Evolutionary conservation across 2,797 vertebrate species (phyloP).

Genomic region (Serranus cabrilla): DNA sequence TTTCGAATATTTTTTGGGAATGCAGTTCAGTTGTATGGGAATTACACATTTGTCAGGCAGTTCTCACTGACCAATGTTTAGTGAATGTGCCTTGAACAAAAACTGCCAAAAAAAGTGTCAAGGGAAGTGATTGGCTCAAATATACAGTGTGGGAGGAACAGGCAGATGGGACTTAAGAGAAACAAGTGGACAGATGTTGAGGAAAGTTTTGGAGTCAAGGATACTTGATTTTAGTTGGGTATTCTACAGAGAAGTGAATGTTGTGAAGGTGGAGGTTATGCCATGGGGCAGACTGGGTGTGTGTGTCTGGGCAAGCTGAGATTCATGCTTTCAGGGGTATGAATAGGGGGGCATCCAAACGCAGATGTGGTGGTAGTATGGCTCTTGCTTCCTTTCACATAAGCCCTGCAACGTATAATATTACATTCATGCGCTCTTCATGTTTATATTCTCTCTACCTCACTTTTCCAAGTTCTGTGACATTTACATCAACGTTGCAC

Average conservation of each 20-base stretch:
- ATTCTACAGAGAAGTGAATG: neutral
- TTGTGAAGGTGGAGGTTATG: constrained; percentile 28
- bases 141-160: neutral
- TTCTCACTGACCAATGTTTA: neutral
- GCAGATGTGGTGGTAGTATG: constrained; percentile 59
- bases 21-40: no score
- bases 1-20: no score
- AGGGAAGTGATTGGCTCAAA: neutral
- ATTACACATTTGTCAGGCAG: no score
- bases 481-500: constrained; percentile 1
- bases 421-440: constrained; percentile 47
- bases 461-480: constrained; percentile 21
- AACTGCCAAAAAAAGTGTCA: no score
- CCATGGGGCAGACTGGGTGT: neutral
- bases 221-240: neutral
- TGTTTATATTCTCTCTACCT: constrained; percentile 55
- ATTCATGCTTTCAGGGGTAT: constrained; percentile 14
- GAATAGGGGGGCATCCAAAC: constrained; percentile 37
- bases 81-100: neutral
- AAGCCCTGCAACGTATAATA: constrained; percentile 48
- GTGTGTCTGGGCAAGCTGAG: neutral
- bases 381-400: constrained; percentile 47
- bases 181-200: neutral
- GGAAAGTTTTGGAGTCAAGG: neutral
- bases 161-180: neutral